Evolutionary conservation across 2,797 vertebrate genomes (phyloP).

Genomic region (Melanotaenia trifasciata): DNA sequence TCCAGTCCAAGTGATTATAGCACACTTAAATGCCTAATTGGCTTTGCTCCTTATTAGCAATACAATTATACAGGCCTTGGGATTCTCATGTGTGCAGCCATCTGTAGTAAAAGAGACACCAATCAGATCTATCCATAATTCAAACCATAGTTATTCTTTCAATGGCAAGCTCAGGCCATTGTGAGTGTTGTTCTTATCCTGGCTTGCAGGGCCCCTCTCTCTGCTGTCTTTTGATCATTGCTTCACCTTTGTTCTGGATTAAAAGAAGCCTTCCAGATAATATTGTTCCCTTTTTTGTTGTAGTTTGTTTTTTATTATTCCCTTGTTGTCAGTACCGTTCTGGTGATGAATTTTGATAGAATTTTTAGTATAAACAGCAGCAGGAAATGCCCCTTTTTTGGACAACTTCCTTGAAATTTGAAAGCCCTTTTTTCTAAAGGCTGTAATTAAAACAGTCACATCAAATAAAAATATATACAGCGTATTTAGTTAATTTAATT

Average conservation of each 20-base stretch:
- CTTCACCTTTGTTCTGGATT: constrained; percentile 68
- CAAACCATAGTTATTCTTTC: constrained; percentile 93
- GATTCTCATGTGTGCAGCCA: constrained; percentile 96
- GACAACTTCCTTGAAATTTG: neutral
- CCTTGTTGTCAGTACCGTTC: constrained; percentile 15
- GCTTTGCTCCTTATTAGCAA: constrained; percentile 99
- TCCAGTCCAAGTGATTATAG: constrained; percentile 95
- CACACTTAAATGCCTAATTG: constrained; percentile 99
- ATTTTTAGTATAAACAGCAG: neutral
- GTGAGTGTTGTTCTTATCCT: constrained; percentile 88
- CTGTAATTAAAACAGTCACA: neutral
- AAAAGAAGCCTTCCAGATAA: constrained; percentile 61
- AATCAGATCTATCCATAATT: constrained; percentile 98
- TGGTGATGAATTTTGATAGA: constrained; percentile 12
- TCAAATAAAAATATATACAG: neutral
- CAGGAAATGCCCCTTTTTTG: neutral
- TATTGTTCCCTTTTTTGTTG: constrained; percentile 27
- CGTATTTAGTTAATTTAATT: neutral
- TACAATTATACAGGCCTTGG: constrained; percentile 96
- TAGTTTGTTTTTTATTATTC: constrained; percentile 17
- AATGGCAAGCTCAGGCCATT: constrained; percentile 85
- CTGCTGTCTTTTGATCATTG: constrained; percentile 80
- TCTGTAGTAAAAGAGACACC: constrained; percentile 94
- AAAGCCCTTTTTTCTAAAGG: neutral
- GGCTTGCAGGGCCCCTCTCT: constrained; percentile 79